Evolutionary conservation across 37 sponge, comb jelly and placozoan species (phyloP).

Genomic region (Spongilla lacustris): DNA sequence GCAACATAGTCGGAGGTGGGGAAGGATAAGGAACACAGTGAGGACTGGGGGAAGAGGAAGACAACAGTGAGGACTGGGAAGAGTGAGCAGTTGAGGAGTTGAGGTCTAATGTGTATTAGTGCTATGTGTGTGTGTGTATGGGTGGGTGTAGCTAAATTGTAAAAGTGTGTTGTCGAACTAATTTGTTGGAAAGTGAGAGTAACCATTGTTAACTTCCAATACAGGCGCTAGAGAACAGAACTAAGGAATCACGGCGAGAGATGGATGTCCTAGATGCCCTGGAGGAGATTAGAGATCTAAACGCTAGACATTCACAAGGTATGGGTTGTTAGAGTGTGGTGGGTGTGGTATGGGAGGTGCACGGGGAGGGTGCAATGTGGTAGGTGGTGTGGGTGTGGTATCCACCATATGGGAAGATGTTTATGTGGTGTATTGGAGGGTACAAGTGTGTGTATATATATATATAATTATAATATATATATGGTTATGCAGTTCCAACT

Average conservation of each 20-base stretch:
- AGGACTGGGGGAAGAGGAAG: slow-evolving; percentile 77
- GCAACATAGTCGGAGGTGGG: neutral
- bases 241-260: slow-evolving; percentile 92
- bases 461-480: no score
- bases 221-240: slow-evolving; percentile 91
- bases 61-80: neutral
- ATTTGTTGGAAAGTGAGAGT: neutral
- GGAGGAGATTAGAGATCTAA: slow-evolving; percentile 94
- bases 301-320: slow-evolving; percentile 86
- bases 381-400: no score
- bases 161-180: neutral
- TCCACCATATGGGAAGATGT: no score
- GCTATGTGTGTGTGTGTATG: neutral
- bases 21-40: no score
- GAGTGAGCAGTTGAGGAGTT: neutral
- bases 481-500: no score
- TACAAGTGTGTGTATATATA: no score
- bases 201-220: neutral
- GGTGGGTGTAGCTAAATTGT: neutral
- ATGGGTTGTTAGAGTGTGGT: neutral
- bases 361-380: no score
- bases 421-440: no score
- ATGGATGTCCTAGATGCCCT: slow-evolving; percentile 98
- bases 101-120: neutral
- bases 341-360: neutral